Conservation (phyloP, 2,888 invertebrate genomes). For the Entomobrya multifasciata region DNA sequence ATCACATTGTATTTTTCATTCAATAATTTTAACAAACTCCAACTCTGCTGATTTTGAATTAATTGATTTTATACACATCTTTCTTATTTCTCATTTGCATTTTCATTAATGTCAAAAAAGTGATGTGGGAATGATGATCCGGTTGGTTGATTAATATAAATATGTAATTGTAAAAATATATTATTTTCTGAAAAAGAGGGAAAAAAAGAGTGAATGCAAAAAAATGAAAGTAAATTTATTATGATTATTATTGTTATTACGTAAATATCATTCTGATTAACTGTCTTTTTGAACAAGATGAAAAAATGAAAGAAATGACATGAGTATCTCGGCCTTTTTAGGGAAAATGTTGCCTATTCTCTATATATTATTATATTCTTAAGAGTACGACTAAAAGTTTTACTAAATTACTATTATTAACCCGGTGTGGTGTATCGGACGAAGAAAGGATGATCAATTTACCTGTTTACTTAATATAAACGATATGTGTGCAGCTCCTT, state of each 20-base stretch:
- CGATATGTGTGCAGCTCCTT: neutral
- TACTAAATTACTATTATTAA: constrained; percentile 6
- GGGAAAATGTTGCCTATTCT: constrained; percentile 73
- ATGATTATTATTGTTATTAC: constrained; percentile 10
- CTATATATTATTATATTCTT: constrained; percentile 9
- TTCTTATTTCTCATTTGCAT: too few species aligned
- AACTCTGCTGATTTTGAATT: too few species aligned
- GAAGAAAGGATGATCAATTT: constrained; percentile 24
- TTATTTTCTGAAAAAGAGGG: constrained; percentile 43
- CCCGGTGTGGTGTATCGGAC: neutral
- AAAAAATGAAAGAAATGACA: constrained; percentile 68
- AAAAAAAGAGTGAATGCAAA: constrained; percentile 51
- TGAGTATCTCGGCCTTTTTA: constrained; percentile 77
- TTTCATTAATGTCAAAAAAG: neutral
- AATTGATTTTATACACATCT: too few species aligned
- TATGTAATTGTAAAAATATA: neutral
- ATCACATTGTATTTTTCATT: too few species aligned
- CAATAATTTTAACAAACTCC: too few species aligned
- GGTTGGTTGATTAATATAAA: neutral
- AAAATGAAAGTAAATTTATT: constrained; percentile 8
- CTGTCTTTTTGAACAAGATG: constrained; percentile 46
- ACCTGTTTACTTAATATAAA: constrained; percentile 40
- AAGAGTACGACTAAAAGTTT: neutral
- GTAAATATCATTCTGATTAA: constrained; percentile 1
- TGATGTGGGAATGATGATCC: neutral